Percentiles rank a stretch among this genome's conserved stretches.
Evolutionary conservation across 2,888 invertebrate species (phyloP).

Genomic region (Steinernema carpocapsae): DNA sequence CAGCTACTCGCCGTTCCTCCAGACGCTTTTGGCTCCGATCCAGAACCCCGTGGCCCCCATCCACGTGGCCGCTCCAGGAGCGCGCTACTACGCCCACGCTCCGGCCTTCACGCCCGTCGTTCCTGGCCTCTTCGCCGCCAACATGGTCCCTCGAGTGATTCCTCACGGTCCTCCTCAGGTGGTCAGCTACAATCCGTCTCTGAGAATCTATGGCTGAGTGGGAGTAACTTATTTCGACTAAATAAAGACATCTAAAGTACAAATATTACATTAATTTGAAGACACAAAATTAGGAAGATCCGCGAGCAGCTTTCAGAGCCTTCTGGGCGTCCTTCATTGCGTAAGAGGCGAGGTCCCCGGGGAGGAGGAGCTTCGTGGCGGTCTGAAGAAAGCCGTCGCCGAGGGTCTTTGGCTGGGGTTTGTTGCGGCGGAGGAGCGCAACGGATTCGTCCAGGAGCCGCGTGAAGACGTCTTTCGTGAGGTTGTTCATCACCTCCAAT

Average conservation of each 20-base stretch:
- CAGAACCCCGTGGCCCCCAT: slow-evolving; percentile 38
- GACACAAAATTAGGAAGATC: too few relatives aligned
- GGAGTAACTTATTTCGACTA: too few relatives aligned
- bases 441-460: too few relatives aligned
- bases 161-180: slow-evolving; percentile 12
- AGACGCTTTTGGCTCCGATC: slow-evolving; percentile 44
- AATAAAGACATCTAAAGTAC: too few relatives aligned
- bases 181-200: neutral
- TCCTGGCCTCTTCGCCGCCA: slow-evolving; percentile 16
- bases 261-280: too few relatives aligned
- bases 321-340: too few relatives aligned
- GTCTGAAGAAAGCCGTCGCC: neutral
- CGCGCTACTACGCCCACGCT: slow-evolving; percentile 16
- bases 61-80: neutral
- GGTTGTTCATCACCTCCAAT: too few relatives aligned
- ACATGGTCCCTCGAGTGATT: neutral
- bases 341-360: too few relatives aligned
- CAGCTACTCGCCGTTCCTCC: slow-evolving; percentile 53
- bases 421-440: too few relatives aligned
- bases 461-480: too few relatives aligned
- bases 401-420: neutral
- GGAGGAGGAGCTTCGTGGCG: neutral
- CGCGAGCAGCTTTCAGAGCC: too few relatives aligned
- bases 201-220: neutral
- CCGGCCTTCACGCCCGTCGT: slow-evolving; percentile 32